Base-by-base conservation (phyloP, 92 coral and sea anemone species). In the Pocillopora meandrina region DNA sequence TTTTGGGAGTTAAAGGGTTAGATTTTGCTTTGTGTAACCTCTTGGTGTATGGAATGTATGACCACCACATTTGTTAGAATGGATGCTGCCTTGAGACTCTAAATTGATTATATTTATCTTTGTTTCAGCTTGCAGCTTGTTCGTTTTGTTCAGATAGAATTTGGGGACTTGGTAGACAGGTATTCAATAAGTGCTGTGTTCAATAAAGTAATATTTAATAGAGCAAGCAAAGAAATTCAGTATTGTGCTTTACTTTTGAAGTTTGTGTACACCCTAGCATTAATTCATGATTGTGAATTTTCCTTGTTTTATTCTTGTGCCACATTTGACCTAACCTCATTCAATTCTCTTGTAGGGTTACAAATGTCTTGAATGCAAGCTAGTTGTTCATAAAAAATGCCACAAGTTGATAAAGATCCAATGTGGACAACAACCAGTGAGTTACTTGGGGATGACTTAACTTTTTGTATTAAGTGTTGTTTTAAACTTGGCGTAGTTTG, bases 101-200 rank as follows among this genome's bases (percentile, higher is more conserved):
- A 71, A 60, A 21, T 13, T 31, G 17, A 57, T 72, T 10, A 5
- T 31, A 47, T 26, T 55, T 8, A 49, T 73, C 56, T 35, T 49
- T 64, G 21, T 89, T 82, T 6, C 88, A 97, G 99, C 88, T 97
- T 68, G 99, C 99, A 61, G 96, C 98, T 1, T 95, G 98, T 89
- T 91, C 95, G 52, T 92, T 86, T 63, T 95, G 99, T 64, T 91
- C 98, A 76, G 99, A 97, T 84, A 94, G 98, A 78, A 97, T 97
- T 85, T 97, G 99, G 99, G 99, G 99, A 49, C 95, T 97, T 69
- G 99, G 99, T 14, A 82, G 99, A 90, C 98, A 96, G 95, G 99
- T 94, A 87, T 79, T 95, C 26, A 17, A 35, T 3, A 12, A 65
- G 20, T 0, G 12, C 35, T n/a, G 6, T 70, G 56, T 19, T 42